Evolutionary conservation across 1,140 invertebrate genomes (phyloP), one percentile per base, ranked within the genome.

Genomic region (Pogonognathellus flavescens): DNA sequence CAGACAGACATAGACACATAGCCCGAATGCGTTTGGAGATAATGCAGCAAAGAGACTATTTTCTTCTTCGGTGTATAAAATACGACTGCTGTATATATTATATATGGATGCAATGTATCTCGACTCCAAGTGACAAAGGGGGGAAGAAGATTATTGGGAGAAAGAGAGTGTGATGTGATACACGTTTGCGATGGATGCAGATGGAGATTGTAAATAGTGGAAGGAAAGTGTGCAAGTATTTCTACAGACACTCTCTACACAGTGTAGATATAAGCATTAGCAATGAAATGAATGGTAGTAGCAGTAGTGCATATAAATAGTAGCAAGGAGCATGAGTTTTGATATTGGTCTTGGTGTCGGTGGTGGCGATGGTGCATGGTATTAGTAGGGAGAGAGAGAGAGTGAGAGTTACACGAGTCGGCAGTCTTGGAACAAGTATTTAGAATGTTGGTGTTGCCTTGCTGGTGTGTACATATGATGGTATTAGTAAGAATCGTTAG

Each of bases 401-500:
- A n/a, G n/a, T n/a, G n/a, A n/a, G n/a, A 57, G 53, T 57, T 13
- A 57, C n/a, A n/a, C 11, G 53, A 57, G 11, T n/a, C 53, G n/a
- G 2, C 9, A 57, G 53, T 14, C 11, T 57, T 57, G 53, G 53
- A 57, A 57, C 11, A n/a, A 57, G 53, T 57, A n/a, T 57, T 57
- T 57, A n/a, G 53, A 57, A n/a, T 57, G 53, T 57, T 57, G 53
- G 53, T 57, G 53, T 13, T 57, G 53, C 31, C 31, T 41, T 41
- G 6, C 2, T 41, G 31, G 31, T 41, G 31, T 3, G 31, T 41
- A 41, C 31, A 41, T 41, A 41, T 9, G 70, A 41, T 76, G 70
- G 70, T 11, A 41, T 31, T 31, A 60, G 31, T n/a, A 18, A 31
- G 81, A 82, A 41, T 18, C 53, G 80, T 57, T 82, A 41, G 80